Base-by-base conservation (phyloP, 2,888 invertebrate genomes). In the Augiades crinisus region DNA sequence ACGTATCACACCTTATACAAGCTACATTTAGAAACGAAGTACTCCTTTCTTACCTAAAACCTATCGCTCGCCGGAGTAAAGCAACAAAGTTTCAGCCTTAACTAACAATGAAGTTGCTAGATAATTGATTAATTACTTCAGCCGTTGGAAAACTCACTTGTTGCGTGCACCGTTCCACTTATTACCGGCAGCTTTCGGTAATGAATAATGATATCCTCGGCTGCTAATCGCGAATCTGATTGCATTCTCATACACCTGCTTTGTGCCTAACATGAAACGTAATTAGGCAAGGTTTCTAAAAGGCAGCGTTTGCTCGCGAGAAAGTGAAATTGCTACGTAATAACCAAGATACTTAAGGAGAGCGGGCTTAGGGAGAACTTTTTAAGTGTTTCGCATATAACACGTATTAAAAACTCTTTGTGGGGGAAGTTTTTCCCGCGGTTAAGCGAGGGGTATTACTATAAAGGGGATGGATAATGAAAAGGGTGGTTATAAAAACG, bases 121-220 rank as follows among this genome's bases (percentile, higher is more conserved):
- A 43, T 47, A 47, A 47, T 47, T 51, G 47, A 51, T 47, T 55
- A 51, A 37, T 47, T 47, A 43, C 52, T 31, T 14, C 7, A 10
- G 36, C 17, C 21, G 37, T 5, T 36, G 41, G 21, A 41, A 37
- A 19, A 37, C 16, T 43, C 17, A 41, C 27, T 45, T 40, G 58
- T 67, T 65, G 69, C 70, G 66, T 70, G 70, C 50, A 47, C 51
- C 61, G 53, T 54, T 60, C 60, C 62, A 62, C 61, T 67, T 64
- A 61, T 55, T 61, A 53, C 53, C 53, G 55, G 56, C 64, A 64
- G 62, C 61, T 63, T 65, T 67, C 60, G 58, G 63, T 64, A 66
- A 66, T 65, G 59, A 63, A 66, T 65, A 62, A 61, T 63, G 67
- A 52, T 52, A 52, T 51, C 51, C 51, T 51, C 16, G 24, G 58